A percentile compares a stretch with the other conserved stretches of the same genome.
phyloP scores from a whole-genome alignment of 2,797 vertebrate species.

The Synaphobranchus kaupii region DNA sequence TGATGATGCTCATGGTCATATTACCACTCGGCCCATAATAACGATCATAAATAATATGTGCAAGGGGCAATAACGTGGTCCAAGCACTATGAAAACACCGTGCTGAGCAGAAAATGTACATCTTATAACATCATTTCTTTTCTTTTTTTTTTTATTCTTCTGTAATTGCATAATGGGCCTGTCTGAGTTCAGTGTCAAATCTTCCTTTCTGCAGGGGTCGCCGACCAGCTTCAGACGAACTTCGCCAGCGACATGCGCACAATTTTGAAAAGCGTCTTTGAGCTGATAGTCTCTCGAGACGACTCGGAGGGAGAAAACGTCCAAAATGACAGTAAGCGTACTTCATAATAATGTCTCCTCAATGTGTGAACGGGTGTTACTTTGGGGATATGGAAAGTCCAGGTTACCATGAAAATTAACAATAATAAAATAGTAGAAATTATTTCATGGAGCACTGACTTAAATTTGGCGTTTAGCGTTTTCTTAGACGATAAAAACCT shows the following conservation, averaged over 20 bases:
- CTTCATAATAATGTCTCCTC: background rate
- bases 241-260: constrained; percentile 69
- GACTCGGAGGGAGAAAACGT: background rate
- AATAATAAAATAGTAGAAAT: no score
- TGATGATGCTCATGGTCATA: background rate
- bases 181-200: background rate
- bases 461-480: no score
- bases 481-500: background rate
- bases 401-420: no score
- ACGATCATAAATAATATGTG: background rate
- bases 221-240: constrained; percentile 74
- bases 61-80: background rate
- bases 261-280: constrained; percentile 71
- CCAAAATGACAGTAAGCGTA: constrained; percentile 1
- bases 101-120: background rate
- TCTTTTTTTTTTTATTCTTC: background rate
- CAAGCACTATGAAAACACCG: no score
- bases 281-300: constrained; percentile 47
- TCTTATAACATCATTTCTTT: no score
- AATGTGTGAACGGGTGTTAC: no score
- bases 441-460: no score
- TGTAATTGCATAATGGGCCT: background rate
- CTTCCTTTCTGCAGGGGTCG: constrained; percentile 58
- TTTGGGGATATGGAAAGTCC: no score
- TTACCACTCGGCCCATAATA: background rate